Conservation (phyloP, 2,797 vertebrate species). For the Acanthurus tractus region DNA sequence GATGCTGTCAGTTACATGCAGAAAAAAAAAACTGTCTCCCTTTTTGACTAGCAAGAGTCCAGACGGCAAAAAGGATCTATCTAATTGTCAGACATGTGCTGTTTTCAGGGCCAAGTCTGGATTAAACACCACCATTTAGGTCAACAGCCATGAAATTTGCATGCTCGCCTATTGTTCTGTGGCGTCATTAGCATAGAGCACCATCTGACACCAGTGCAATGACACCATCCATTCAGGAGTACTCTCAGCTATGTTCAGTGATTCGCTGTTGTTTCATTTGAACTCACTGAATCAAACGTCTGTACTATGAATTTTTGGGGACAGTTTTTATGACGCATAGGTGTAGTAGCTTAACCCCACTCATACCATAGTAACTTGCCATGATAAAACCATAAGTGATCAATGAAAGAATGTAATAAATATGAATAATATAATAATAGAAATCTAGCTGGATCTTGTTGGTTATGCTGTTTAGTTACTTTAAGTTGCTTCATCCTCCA, state of each 20-base stretch:
- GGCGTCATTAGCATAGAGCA: slow-evolving; percentile 53
- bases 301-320: background rate
- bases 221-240: slow-evolving; percentile 14
- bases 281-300: background rate
- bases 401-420: background rate
- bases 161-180: slow-evolving; percentile 70
- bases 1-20: slow-evolving; percentile 23
- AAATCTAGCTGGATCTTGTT: too few species aligned
- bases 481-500: background rate
- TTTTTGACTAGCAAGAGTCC: slow-evolving; percentile 20
- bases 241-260: background rate
- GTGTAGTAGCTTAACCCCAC: background rate
- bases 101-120: slow-evolving; percentile 76
- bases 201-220: slow-evolving; percentile 59
- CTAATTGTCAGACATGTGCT: slow-evolving; percentile 57
- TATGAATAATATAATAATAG: too few species aligned
- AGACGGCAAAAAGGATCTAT: slow-evolving; percentile 28
- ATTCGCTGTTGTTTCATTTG: slow-evolving; percentile 8
- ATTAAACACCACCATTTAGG: slow-evolving; percentile 76
- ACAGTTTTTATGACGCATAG: background rate
- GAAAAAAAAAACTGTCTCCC: slow-evolving; percentile 15
- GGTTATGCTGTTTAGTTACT: background rate
- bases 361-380: background rate
- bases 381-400: too few species aligned
- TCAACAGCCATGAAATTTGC: slow-evolving; percentile 77